phyloP scores from a whole-genome alignment of 2,113 vertebrate genomes.

The Raja brachyura region DNA sequence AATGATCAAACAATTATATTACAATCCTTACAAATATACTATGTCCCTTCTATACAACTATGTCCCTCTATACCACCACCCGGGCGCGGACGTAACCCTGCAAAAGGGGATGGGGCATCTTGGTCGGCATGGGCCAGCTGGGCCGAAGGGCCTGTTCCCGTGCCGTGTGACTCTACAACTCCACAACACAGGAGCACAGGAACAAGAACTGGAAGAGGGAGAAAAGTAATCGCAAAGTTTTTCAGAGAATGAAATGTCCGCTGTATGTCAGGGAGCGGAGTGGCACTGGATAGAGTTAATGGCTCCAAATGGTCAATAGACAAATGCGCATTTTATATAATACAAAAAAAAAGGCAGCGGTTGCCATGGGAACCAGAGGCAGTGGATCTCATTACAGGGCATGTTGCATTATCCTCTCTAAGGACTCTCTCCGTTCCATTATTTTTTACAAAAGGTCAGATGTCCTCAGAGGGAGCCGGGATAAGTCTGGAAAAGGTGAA shows the following conservation, averaged over 20 bases:
- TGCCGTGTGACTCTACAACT: no score
- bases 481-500: conserved; percentile 82
- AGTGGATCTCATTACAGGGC: conserved; percentile 78
- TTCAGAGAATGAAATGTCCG: neutral
- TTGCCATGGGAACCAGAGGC: conserved; percentile 71
- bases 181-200: neutral
- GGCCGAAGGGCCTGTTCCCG: no score
- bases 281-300: conserved; percentile 29
- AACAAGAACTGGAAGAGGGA: neutral
- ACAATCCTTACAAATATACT: no score
- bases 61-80: no score
- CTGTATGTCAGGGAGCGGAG: neutral
- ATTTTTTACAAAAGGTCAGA: conserved; percentile 94
- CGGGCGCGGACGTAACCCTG: no score
- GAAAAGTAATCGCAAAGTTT: neutral
- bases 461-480: conserved; percentile 84
- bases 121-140: no score
- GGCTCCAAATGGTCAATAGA: conserved; percentile 33
- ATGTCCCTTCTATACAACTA: no score
- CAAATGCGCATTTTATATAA: conserved; percentile 64
- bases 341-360: conserved; percentile 55
- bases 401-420: conserved; percentile 77
- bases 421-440: conserved; percentile 84
- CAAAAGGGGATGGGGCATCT: no score
- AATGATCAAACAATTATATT: no score